Evolutionary conservation across 2,113 vertebrate species (phyloP), one percentile per base, ranked within the genome.

Genomic region (Corapipo altera): DNA sequence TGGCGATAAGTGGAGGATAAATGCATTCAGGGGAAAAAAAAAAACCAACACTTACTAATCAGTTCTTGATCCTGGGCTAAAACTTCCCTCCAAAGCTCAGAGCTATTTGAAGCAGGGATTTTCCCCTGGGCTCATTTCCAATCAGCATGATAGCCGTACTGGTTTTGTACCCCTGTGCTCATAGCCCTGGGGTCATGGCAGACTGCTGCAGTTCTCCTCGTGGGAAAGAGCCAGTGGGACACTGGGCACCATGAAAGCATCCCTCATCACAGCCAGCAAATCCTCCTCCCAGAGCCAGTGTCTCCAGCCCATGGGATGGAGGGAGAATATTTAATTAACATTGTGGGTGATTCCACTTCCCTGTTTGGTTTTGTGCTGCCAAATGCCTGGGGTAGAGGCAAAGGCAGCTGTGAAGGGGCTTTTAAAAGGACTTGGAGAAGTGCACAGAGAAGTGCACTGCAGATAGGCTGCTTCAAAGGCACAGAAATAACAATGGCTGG

Each of bases 401-500:
- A 84, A 91, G 79, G 76, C 92, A 93, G 79, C 44, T 95, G 76
- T 59, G 79, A 80, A 94, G 43, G 55, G 65, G 75, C 33, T 87
- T 65, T 86, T 95, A 24, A 94, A 95, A 89, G 48, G 61, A 15
- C 65, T 57, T 23, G 55, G 59, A 92, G 61, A 22, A 67, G 49
- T 21, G 46, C 35, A 43, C 27, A 73, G 83, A 44, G 80, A 91
- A 84, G 35, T 8, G 43, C 57, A 27, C 8, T 72, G 90, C 65
- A 89, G 39, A 52, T 18, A 93, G 76, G 48, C 43, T 87, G 43
- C 91, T 96, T 95, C 95, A 95, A 95, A 95, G 84, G 48, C 33
- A 51, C 4, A 6, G 62, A 70, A 84, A 41, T 69, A 89, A 88
- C 88, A 93, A 59, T 10, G 76, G 79, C 91, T 95, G 95, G 89